Evolutionary conservation across 1,140 invertebrate species (phyloP).

Genomic region (Pectinophora gossypiella): DNA sequence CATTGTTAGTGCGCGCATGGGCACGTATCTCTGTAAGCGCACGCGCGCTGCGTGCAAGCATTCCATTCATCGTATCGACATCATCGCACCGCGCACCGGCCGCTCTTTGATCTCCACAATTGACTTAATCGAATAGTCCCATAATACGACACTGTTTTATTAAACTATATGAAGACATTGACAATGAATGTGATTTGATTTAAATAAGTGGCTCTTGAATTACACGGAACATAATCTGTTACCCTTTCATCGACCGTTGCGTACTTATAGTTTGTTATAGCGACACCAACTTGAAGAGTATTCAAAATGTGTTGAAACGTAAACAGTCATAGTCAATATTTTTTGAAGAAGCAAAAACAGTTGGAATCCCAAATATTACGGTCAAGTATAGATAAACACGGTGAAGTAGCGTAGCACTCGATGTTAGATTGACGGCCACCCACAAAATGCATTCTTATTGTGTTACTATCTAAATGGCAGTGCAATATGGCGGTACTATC

Average conservation of each 20-base stretch:
- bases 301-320: too few species aligned
- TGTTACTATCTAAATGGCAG: constrained; percentile 53
- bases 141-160: not conserved
- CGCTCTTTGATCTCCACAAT: constrained; percentile 55
- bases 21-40: constrained; percentile 1
- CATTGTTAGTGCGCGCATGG: not conserved
- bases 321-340: too few species aligned
- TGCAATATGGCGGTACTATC: constrained; percentile 54
- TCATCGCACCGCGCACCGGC: too few species aligned
- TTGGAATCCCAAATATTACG: not conserved
- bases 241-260: too few species aligned
- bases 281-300: too few species aligned
- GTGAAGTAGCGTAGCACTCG: constrained; percentile 2
- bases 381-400: not conserved
- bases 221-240: too few species aligned
- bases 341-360: not conserved
- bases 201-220: not conserved
- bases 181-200: constrained; percentile 2
- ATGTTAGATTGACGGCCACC: constrained; percentile 31
- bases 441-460: constrained; percentile 58
- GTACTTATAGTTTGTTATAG: too few species aligned
- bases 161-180: not conserved
- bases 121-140: constrained; percentile 52
- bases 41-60: constrained; percentile 31
- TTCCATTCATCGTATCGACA: too few species aligned